A percentile compares a stretch with the other conserved stretches of the same genome.
phyloP scores from a whole-genome alignment of 2,888 invertebrate species.

The Icerya purchasi region DNA sequence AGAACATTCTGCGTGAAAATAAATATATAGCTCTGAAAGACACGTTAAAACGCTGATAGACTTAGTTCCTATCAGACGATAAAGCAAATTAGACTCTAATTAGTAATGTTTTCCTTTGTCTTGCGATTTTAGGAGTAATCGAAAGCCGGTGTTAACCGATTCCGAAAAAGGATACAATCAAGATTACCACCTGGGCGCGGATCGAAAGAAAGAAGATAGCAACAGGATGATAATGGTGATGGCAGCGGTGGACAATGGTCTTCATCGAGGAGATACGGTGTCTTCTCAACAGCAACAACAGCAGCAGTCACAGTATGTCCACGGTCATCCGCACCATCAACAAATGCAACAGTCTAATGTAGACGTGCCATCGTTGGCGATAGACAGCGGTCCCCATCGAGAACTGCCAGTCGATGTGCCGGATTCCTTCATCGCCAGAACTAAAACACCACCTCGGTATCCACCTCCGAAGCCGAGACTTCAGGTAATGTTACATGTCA shows the following conservation, averaged over 20 bases:
- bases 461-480: slow-evolving; percentile 37
- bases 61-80: too few species aligned
- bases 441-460: slow-evolving; percentile 79
- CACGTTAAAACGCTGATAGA: too few species aligned
- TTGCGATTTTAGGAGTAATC: not conserved
- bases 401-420: slow-evolving; percentile 99
- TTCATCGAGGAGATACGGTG: slow-evolving; percentile 5
- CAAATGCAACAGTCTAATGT: not conserved
- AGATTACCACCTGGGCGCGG: not conserved
- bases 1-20: too few species aligned
- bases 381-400: slow-evolving; percentile 49
- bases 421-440: slow-evolving; percentile 72
- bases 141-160: not conserved
- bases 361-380: slow-evolving; percentile 17
- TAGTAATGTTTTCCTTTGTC: too few species aligned
- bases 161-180: not conserved
- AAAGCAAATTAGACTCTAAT: too few species aligned
- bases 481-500: not conserved
- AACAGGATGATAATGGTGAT: slow-evolving; percentile 14
- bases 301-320: too few species aligned
- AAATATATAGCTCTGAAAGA: too few species aligned
- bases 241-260: slow-evolving; percentile 12
- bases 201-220: not conserved
- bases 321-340: not conserved
- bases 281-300: not conserved